These are phyloP conservation scores for Euschistus heros DNA, from an alignment of 1,140 invertebrate species.

Conservation along the genomic window DNA sequence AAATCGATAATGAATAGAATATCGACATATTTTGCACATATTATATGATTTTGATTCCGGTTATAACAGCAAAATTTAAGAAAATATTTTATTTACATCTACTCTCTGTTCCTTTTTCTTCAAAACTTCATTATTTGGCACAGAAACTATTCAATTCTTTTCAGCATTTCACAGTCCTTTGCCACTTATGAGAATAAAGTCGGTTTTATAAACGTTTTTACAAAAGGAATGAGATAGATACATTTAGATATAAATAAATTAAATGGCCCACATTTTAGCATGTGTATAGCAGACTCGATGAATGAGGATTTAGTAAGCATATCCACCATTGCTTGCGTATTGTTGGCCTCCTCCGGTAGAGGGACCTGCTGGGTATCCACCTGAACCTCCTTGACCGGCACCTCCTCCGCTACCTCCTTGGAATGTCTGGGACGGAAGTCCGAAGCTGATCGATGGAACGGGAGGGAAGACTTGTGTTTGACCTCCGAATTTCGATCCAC, in stretches of 20 bases:
- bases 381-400: neutral
- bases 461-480: conserved; percentile 14
- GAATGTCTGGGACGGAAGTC: conserved; percentile 15
- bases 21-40: too few relatives aligned
- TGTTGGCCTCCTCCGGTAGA: conserved; percentile 16
- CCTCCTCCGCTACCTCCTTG: neutral
- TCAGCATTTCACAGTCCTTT: too few relatives aligned
- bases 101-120: too few relatives aligned
- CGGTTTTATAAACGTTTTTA: neutral
- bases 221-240: neutral
- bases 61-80: too few relatives aligned
- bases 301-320: conserved; percentile 21
- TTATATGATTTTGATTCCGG: too few relatives aligned
- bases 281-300: neutral
- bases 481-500: conserved; percentile 1
- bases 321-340: conserved; percentile 27
- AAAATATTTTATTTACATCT: too few relatives aligned
- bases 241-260: neutral
- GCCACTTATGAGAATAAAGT: too few relatives aligned
- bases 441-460: conserved; percentile 21
- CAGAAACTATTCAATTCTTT: too few relatives aligned
- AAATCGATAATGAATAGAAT: too few relatives aligned
- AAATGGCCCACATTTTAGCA: conserved; percentile 1
- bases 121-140: too few relatives aligned
- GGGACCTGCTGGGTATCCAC: neutral